Percentiles rank a stretch among this genome's conserved stretches.
Conservation (phyloP, 2,797 vertebrate species). For the Philypnodon macrostomus region DNA sequence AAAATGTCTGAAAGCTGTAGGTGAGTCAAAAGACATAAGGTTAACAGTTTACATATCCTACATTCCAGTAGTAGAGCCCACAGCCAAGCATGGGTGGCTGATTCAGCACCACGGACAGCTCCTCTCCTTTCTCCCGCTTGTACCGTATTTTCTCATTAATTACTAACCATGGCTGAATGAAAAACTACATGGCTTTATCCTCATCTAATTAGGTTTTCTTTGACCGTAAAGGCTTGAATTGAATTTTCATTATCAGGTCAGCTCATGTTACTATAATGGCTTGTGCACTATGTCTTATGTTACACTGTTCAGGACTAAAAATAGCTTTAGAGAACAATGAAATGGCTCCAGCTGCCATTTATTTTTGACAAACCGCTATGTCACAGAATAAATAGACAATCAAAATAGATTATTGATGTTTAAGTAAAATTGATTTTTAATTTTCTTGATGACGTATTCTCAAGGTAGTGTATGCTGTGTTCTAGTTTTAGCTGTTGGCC, state of each 20-base stretch:
- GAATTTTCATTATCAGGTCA: slow-evolving; percentile 16
- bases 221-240: slow-evolving; percentile 13
- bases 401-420: not conserved
- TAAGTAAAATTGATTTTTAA: slow-evolving; percentile 1
- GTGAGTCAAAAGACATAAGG: slow-evolving; percentile 15
- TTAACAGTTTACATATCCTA: no score
- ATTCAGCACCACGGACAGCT: slow-evolving; percentile 71
- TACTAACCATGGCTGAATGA: slow-evolving; percentile 19
- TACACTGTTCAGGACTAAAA: slow-evolving; percentile 32
- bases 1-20: slow-evolving; percentile 7
- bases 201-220: slow-evolving; percentile 16
- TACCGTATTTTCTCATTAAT: slow-evolving; percentile 27
- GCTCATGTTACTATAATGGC: slow-evolving; percentile 27
- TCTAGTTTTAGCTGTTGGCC: slow-evolving; percentile 30
- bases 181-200: slow-evolving; percentile 12
- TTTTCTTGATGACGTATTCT: slow-evolving; percentile 6
- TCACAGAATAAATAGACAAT: slow-evolving; percentile 2
- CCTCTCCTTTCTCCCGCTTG: slow-evolving; percentile 8
- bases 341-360: slow-evolving; percentile 26
- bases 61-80: slow-evolving; percentile 24
- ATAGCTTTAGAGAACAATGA: slow-evolving; percentile 43
- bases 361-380: slow-evolving; percentile 12
- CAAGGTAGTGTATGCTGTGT: slow-evolving; percentile 29
- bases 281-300: slow-evolving; percentile 15
- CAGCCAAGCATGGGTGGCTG: slow-evolving; percentile 43